Evolutionary conservation across 2,113 vertebrate genomes (phyloP), one percentile per base, ranked within the genome.

Genomic region (Coreoperca whiteheadi): DNA sequence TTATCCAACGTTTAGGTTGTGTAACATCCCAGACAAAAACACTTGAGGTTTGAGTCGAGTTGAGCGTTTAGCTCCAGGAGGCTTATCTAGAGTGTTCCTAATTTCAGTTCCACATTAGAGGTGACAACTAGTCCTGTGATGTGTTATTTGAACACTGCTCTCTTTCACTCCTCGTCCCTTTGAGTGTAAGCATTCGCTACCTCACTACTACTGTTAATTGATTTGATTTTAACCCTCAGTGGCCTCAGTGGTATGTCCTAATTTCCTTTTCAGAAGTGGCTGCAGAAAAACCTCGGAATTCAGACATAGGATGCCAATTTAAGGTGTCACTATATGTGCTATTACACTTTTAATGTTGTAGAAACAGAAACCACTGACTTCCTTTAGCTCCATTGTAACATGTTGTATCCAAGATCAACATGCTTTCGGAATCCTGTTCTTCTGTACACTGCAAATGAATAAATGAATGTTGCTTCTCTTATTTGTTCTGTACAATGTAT

Each of bases 111-210:
- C 59, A 23, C 67, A 59, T 12, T 2, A 46, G 64, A 66, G 20
- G 37, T 81, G 53, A 67, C n/a, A 32, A 6, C 56, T 7, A 10
- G 75, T 90, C 84, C 61, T 84, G 72, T 90, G 88, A 91, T 54
- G 32, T 50, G 46, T 34, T 53, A 32, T n/a, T 72, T 56, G 6
- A 84, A 86, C 81, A 57, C 4, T 14, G 50, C 23, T 6, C 7
- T 73, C 83, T 81, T 80, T 88, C 81, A 85, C 8, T 74, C 8
- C 25, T 30, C 0, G 3, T 14, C 46, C 16, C 14, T 18, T 59
- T 21, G 10, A 18, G 9, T 7, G 28, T 11, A 28, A 34, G 1
- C 8, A 9, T 68, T 46, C 8, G 0, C 4, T 0, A 28, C 6
- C 32, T 59, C 41, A 32, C 32, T 57, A 10, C 18, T 10, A 4